Percentiles rank a stretch among this genome's conserved stretches.
Conservation (phyloP, 1,140 invertebrate species). For the Asobara japonica region DNA sequence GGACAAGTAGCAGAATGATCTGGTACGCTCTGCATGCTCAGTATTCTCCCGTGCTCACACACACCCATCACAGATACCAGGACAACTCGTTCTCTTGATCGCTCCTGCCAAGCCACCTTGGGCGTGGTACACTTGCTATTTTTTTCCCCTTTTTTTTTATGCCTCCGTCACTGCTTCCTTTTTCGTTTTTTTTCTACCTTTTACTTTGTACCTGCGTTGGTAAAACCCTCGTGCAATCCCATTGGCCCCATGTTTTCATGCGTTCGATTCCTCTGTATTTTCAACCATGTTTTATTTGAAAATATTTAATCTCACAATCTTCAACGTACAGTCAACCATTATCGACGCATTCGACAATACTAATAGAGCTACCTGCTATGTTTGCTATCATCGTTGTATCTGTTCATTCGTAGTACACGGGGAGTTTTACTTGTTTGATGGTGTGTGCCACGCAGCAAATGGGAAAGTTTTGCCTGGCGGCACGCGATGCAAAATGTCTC, state of each 20-base stretch:
- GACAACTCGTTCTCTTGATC: conserved; percentile 27
- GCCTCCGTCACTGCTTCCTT: not conserved
- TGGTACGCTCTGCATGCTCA: not conserved
- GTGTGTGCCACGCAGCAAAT: conserved; percentile 35
- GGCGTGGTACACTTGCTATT: conserved; percentile 52
- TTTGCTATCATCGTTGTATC: conserved; percentile 51
- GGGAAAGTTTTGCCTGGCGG: conserved; percentile 48
- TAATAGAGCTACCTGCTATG: conserved; percentile 46
- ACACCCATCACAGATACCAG: not conserved
- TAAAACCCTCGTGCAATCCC: not conserved
- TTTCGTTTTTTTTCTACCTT: not conserved
- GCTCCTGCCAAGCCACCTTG: conserved; percentile 53
- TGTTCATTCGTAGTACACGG: conserved; percentile 41
- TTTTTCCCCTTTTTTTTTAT: conserved; percentile 37
- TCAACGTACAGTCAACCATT: conserved; percentile 31
- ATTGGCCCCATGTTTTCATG: not conserved
- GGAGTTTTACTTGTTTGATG: not conserved
- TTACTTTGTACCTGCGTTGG: not conserved
- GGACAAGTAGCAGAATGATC: not conserved
- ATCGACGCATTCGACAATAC: conserved; percentile 46
- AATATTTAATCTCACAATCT: conserved; percentile 11
- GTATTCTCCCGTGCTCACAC: too few relatives aligned
- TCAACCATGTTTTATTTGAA: conserved; percentile 3
- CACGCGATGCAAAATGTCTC: conserved; percentile 46
- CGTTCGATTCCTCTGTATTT: not conserved